Conservation (phyloP, 2,888 invertebrate species). For the Camponotus fellah region DNA sequence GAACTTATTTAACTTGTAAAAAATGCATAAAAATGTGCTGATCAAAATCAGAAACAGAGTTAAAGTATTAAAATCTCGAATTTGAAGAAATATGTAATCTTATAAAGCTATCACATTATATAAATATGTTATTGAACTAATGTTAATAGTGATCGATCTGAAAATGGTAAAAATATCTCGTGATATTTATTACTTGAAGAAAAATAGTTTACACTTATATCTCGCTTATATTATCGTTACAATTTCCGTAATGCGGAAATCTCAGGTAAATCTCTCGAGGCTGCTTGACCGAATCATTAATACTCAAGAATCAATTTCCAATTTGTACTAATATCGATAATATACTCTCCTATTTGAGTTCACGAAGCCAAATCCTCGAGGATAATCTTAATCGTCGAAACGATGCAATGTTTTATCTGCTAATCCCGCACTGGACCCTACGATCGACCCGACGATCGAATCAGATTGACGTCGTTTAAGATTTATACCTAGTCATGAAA, state of each 20-base stretch:
- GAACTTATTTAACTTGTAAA: neutral
- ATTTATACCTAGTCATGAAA: conserved; percentile 59
- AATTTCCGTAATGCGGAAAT: conserved; percentile 23
- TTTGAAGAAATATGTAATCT: neutral
- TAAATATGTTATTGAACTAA: neutral
- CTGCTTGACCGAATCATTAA: neutral
- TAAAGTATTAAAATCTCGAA: neutral
- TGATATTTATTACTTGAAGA: neutral
- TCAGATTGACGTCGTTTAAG: conserved; percentile 58
- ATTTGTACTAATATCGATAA: conserved; percentile 25
- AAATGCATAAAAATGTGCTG: neutral
- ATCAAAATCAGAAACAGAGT: neutral
- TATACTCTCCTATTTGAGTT: neutral
- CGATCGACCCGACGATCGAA: conserved; percentile 69
- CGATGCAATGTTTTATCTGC: conserved; percentile 56
- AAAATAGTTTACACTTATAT: neutral
- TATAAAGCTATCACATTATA: neutral
- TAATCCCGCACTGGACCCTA: conserved; percentile 34
- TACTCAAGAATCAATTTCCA: conserved; percentile 5
- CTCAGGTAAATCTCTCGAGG: neutral
- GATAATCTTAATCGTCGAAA: conserved; percentile 63
- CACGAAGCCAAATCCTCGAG: conserved; percentile 46
- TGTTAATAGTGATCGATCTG: neutral
- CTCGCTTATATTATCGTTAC: neutral
- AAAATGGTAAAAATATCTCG: neutral